A percentile compares a stretch with the other conserved stretches of the same genome.
phyloP scores from a whole-genome alignment of 1,140 invertebrate genomes.

The Dreissena rostriformis region DNA sequence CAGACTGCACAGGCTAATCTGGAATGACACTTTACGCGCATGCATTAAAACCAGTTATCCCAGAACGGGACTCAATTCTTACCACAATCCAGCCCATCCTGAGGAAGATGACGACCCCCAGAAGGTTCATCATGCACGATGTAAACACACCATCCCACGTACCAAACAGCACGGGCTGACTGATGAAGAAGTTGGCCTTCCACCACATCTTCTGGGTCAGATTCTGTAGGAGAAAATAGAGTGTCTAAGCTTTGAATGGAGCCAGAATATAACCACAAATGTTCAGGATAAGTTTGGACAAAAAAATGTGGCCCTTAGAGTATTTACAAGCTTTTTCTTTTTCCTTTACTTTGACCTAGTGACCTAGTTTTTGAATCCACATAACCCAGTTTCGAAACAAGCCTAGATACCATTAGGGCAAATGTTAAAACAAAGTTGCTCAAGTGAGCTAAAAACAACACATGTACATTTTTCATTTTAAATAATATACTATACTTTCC shows the following conservation, averaged over 20 bases:
- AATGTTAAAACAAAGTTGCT: too few relatives aligned
- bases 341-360: too few relatives aligned
- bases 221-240: conserved; percentile 62
- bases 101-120: conserved; percentile 98
- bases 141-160: conserved; percentile 99
- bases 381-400: too few relatives aligned
- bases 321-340: too few relatives aligned
- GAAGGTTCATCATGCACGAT: conserved; percentile 93
- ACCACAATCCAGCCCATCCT: conserved; percentile 98
- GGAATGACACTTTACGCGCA: conserved; percentile 1
- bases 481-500: too few relatives aligned
- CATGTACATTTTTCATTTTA: too few relatives aligned
- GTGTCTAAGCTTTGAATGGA: not conserved
- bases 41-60: not conserved
- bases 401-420: too few relatives aligned
- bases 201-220: conserved; percentile 79
- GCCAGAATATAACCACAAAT: not conserved
- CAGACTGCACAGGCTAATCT: too few relatives aligned
- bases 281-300: not conserved
- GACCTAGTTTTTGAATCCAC: too few relatives aligned
- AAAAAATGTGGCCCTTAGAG: not conserved
- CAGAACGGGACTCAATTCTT: too few relatives aligned
- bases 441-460: too few relatives aligned
- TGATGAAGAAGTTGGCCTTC: conserved; percentile 80
- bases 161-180: conserved; percentile 93